Conservation (phyloP, 2,113 vertebrate genomes). For the Casuarius casuarius region DNA sequence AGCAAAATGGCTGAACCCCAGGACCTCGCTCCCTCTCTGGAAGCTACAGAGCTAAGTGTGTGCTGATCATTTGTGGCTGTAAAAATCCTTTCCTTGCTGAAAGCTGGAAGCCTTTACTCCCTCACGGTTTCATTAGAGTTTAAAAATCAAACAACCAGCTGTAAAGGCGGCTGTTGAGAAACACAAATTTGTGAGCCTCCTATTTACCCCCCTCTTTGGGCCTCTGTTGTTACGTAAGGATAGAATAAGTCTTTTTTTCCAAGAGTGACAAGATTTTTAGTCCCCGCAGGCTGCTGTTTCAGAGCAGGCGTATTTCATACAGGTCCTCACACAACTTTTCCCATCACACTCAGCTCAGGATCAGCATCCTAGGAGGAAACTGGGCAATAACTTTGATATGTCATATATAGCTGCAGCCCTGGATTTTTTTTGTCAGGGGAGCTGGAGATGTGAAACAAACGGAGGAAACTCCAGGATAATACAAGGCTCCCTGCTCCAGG, state of each 20-base stretch:
- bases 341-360: not conserved
- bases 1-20: not conserved
- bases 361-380: not conserved
- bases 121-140: not conserved
- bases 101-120: not conserved
- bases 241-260: not conserved
- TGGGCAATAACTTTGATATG: not conserved
- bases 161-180: not conserved
- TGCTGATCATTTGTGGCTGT: not conserved
- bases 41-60: not conserved
- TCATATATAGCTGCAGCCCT: not conserved
- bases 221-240: accelerated
- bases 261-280: not conserved
- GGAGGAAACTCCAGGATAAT: not conserved
- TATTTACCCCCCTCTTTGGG: not conserved
- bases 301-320: not conserved
- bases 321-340: not conserved
- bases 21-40: not conserved
- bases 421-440: not conserved
- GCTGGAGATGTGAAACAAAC: not conserved
- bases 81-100: constrained; percentile 2
- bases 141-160: constrained; percentile 9
- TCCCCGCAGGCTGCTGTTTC: not conserved
- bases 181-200: not conserved
- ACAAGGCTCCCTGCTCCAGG: not conserved